These are phyloP conservation scores for Lomographa bimaculata DNA, from an alignment of 2,888 invertebrate species.

Conservation along the genomic window DNA sequence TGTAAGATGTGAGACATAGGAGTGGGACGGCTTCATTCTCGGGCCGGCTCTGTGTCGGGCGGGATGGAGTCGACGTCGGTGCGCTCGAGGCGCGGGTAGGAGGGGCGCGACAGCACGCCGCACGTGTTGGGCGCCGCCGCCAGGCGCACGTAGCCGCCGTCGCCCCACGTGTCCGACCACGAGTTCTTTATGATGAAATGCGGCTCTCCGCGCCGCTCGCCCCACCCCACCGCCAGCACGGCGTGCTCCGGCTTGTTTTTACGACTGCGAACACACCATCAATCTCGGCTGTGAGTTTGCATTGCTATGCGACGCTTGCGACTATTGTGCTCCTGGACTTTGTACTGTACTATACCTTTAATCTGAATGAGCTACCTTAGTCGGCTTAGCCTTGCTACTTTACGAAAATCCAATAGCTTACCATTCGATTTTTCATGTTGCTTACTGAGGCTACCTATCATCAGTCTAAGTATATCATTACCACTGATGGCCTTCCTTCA, in stretches of 20 bases:
- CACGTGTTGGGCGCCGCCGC: slow-evolving; percentile 63
- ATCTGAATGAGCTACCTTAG: no score
- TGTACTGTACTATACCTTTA: no score
- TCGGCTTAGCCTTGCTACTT: no score
- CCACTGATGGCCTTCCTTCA: no score
- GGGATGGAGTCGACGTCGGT: slow-evolving; percentile 48
- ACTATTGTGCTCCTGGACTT: neutral
- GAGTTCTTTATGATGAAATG: slow-evolving; percentile 71
- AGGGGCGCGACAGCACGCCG: slow-evolving; percentile 59
- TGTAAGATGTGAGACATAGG: no score
- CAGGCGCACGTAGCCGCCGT: slow-evolving; percentile 58
- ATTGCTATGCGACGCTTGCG: neutral
- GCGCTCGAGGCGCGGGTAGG: slow-evolving; percentile 54
- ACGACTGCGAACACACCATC: slow-evolving; percentile 36
- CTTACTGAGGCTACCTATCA: no score
- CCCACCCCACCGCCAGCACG: slow-evolving; percentile 70
- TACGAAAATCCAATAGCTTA: no score
- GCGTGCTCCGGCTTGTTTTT: slow-evolving; percentile 53
- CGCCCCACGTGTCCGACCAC: slow-evolving; percentile 62
- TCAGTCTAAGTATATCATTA: no score
- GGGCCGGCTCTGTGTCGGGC: slow-evolving; percentile 8
- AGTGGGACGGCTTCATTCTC: no score
- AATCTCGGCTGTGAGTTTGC: neutral
- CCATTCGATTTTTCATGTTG: no score
- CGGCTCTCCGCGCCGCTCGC: slow-evolving; percentile 47